phyloP scores from a whole-genome alignment of 2,113 vertebrate species.

The Rhinogobius similis region DNA sequence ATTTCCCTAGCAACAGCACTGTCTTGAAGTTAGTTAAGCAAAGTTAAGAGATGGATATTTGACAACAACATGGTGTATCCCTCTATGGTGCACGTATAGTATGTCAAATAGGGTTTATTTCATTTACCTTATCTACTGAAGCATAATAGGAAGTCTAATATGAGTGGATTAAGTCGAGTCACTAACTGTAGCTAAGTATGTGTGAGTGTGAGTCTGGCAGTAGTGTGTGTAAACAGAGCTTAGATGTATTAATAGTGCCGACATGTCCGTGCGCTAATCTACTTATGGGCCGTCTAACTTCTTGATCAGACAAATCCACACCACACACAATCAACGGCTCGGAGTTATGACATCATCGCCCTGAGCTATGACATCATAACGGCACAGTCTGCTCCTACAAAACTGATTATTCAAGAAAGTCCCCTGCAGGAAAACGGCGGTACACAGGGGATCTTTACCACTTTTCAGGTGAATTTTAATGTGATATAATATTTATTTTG shows the following conservation, averaged over 20 bases:
- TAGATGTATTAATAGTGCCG: slow-evolving; percentile 67
- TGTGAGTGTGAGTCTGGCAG: slow-evolving; percentile 43
- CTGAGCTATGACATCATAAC: slow-evolving; percentile 79
- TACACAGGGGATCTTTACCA: neutral
- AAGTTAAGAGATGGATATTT: too few species aligned
- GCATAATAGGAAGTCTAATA: slow-evolving; percentile 42
- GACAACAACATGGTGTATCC: too few species aligned
- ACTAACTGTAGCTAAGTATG: slow-evolving; percentile 28
- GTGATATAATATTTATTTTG: too few species aligned
- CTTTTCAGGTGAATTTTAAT: neutral
- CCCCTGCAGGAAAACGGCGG: slow-evolving; percentile 8
- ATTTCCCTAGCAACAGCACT: too few species aligned
- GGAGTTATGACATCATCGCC: slow-evolving; percentile 79
- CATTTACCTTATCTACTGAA: slow-evolving; percentile 4
- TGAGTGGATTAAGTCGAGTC: slow-evolving; percentile 27
- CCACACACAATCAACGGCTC: slow-evolving; percentile 20
- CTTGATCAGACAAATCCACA: slow-evolving; percentile 65
- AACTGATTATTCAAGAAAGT: slow-evolving; percentile 79
- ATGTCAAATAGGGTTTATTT: too few species aligned
- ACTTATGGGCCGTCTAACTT: slow-evolving; percentile 65
- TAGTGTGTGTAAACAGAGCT: slow-evolving; percentile 68
- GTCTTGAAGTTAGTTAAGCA: too few species aligned
- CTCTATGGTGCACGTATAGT: too few species aligned
- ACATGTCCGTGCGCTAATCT: slow-evolving; percentile 63
- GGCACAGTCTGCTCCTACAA: slow-evolving; percentile 82